Evolutionary conservation across 2,888 invertebrate species (phyloP), one percentile per base, ranked within the genome.

Genomic region (Lymantria monacha): DNA sequence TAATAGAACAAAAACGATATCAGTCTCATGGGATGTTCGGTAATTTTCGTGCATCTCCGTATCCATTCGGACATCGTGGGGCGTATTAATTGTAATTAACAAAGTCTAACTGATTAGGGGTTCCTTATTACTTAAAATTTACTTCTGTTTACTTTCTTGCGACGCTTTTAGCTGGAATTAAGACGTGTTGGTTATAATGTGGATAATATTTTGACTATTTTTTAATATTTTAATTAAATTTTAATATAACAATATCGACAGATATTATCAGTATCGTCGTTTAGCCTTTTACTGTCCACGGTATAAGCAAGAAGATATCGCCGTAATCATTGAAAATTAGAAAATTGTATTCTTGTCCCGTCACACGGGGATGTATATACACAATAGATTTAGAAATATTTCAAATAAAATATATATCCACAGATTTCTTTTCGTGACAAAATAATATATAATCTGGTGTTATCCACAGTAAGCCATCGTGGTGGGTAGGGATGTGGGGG

Each of bases 41-140:
- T 40, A 46, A 40, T 52, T 22, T 49, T 51, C 70, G 59, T 37
- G 31, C 33, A 64, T 57, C 68, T 44, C 31, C 13, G 66, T 36
- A 42, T 22, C 1, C 42, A 43, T 40, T 66, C 61, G 70, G 70
- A 69, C 67, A 70, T 69, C 53, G 61, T n/a, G 72, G 72, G 72
- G 63, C 70, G 69, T 74, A 79, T 83, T 79, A 80, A 83, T 87
- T 78, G 82, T 82, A 78, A 84, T 85, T 83, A 84, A 66, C 67
- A 67, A 70, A 63, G 59, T 66, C 66, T 53, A 69, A 55, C 66
- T 84, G 82, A 83, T 85, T 85, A 85, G 79, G n/a, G 69, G 66
- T 69, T 75, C 80, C 84, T 86, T 86, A 87, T 85, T 87, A 86
- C 86, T 85, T 83, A 76, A 83, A 84, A 78, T 84, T 78, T 85